Evolutionary conservation across 37 sponge, comb jelly and placozoan genomes (phyloP).

Genomic region (Cladorhizidae sp.): DNA sequence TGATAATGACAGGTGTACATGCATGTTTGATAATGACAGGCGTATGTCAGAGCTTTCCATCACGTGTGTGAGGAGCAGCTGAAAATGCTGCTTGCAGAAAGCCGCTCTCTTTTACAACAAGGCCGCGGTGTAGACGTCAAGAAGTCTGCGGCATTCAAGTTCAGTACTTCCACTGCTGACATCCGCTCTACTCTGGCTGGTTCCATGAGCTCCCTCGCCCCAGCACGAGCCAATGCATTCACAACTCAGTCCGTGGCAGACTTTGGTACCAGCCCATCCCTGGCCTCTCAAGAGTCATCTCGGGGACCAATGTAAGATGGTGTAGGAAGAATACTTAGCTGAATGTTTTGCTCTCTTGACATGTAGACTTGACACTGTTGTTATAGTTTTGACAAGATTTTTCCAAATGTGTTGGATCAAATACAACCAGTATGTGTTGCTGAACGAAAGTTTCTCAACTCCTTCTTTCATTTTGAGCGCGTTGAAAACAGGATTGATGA

Average conservation of each 20-base stretch:
- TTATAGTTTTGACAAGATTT: slow-evolving; percentile 58
- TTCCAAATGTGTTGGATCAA: slow-evolving; percentile 59
- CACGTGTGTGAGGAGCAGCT: slow-evolving; percentile 53
- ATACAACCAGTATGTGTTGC: slow-evolving; percentile 71
- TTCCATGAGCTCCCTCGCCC: slow-evolving; percentile 17
- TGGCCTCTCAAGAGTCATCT: background rate
- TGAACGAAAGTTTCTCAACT: slow-evolving; percentile 73
- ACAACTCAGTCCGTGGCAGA: slow-evolving; percentile 27
- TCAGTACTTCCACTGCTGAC: slow-evolving; percentile 3
- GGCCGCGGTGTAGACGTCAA: slow-evolving; percentile 4
- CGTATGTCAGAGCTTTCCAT: slow-evolving; percentile 43
- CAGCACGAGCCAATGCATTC: background rate
- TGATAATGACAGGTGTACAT: too few species aligned
- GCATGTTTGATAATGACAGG: too few species aligned
- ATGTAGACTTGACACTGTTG: too few species aligned
- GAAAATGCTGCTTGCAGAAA: slow-evolving; percentile 22
- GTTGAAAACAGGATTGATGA: background rate
- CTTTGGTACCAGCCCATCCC: slow-evolving; percentile 2
- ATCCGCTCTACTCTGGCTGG: background rate
- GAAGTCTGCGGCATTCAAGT: slow-evolving; percentile 6
- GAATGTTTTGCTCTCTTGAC: too few species aligned
- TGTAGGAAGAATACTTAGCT: too few species aligned
- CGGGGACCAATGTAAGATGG: slow-evolving; percentile 29
- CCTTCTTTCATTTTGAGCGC: slow-evolving; percentile 78
- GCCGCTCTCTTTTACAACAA: background rate